Evolutionary conservation across 92 coral and sea anemone genomes (phyloP), one percentile per base, ranked within the genome.

Genomic region (Nematostella vectensis): DNA sequence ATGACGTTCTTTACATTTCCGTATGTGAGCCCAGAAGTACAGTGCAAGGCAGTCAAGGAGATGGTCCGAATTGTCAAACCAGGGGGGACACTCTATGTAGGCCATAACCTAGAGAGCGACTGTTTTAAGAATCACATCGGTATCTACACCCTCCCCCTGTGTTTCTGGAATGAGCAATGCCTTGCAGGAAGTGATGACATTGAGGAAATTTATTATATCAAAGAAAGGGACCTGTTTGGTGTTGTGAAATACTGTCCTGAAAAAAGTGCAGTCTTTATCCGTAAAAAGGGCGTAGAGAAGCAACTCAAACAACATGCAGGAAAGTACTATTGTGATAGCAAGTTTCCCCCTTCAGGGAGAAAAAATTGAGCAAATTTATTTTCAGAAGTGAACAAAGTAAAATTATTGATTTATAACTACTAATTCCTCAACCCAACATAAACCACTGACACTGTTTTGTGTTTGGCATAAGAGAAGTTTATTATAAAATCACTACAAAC

Each of bases 1-100:
- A 75, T 75, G 82, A 75, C 76, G n/a, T 75, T 75, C 40, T 67
- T 58, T 50, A 75, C 82, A 12, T 75, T 75, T n/a, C 82, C 82
- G 1, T 75, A 75, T 31, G 82, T 75, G 16, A 75, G 48, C 59
- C 70, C 82, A n/a, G 76, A 67, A 38, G 67, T 52, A 16, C 82
- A 75, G 54, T 75, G 82, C 53, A 53, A 75, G 47, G 54, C 76
- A 2, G 82, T 75, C 10, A 67, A 75, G 42, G 75, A 75, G 43
- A 75, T 75, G 82, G 50, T 75, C 1, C 82, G 76, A 26, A 68
- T 75, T 29, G 70, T 75, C 2, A 75, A 54, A 29, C 82, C 82
- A 45, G 82, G 82, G 24, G 82, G 82, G 17, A 56, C 75, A 0
- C 38, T 75, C 20, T 75, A 75, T 29, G 47, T 75, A 15, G 82